A percentile compares a stretch with the other conserved stretches of the same genome.
These are phyloP conservation scores for Gobius niger DNA, from an alignment of 2,113 vertebrate genomes.

Conservation along the genomic window DNA sequence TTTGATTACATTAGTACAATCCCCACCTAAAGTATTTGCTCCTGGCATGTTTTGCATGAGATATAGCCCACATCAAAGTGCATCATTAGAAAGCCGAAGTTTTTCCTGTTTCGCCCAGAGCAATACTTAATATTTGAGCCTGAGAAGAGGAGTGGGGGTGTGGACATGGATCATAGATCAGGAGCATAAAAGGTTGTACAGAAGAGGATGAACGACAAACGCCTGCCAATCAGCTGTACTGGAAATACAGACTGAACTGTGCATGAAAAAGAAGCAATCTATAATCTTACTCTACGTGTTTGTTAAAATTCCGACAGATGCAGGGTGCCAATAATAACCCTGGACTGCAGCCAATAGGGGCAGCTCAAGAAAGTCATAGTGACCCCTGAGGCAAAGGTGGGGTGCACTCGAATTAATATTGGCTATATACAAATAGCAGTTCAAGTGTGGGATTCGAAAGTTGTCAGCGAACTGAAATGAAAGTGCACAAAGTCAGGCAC, in stretches of 20 bases:
- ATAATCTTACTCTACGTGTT: slow-evolving; percentile 47
- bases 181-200: slow-evolving; percentile 36
- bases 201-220: slow-evolving; percentile 63
- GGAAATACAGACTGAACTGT: slow-evolving; percentile 44
- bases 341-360: slow-evolving; percentile 1
- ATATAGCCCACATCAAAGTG: slow-evolving; percentile 37
- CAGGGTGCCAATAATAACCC: slow-evolving; percentile 23
- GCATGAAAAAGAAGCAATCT: slow-evolving; percentile 35
- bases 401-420: neutral
- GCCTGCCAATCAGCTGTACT: slow-evolving; percentile 61
- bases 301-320: slow-evolving; percentile 38
- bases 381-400: slow-evolving; percentile 14
- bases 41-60: slow-evolving; percentile 34
- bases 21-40: slow-evolving; percentile 11
- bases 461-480: neutral
- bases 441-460: neutral
- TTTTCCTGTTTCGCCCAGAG: slow-evolving; percentile 33
- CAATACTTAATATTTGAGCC: slow-evolving; percentile 40
- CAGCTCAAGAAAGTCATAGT: slow-evolving; percentile 20
- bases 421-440: neutral
- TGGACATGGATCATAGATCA: slow-evolving; percentile 32
- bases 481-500: neutral
- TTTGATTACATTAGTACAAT: slow-evolving; percentile 19
- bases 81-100: slow-evolving; percentile 11
- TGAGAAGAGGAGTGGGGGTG: slow-evolving; percentile 42